Evolutionary conservation across 2,888 invertebrate genomes (phyloP), one percentile per base, ranked within the genome.

Genomic region (Sarcophaga variegata): DNA sequence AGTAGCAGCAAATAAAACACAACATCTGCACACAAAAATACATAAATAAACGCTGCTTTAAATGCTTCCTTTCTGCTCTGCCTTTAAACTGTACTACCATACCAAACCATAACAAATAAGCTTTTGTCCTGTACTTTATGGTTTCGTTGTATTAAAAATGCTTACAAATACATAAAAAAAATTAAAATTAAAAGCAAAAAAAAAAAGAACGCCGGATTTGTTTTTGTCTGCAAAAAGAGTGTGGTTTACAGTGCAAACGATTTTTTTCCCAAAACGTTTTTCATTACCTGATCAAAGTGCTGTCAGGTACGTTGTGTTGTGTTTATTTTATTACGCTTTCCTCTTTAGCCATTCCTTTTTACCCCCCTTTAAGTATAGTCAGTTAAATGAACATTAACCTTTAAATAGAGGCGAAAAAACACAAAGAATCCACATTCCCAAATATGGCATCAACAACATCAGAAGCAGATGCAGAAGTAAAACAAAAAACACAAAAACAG

Each of bases 381-480:
- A 60, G 77, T 81, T 75, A 77, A 83, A 70, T 74, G 81, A 74
- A 74, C 83, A 83, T 83, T 81, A 86, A 83, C 83, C 83, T 86
- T 78, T 83, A 78, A 81, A 86, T 62, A 78, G 60, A 67, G 81
- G 74, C 64, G 27, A 60, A 78, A 66, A 66, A 83, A 77, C 59
- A 83, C 59, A 72, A 83, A 74, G 77, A 74, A 63, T 76, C 49
- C 66, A 62, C 27, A 62, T 62, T 59, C 17, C 17, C 0, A 59
- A 4, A 10, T 6, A n/a, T 4, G 47, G 6, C 22, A 60, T 8
- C 14, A 10, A 11, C 49, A 49, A 49, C 49, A 49, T 49, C 49
- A 49, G 14, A 49, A 49, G 49, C 49, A 49, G 49, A 49, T 14
- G 49, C 49, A 11, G 37, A 37, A 37, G 27, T 27, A 27, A 27